Percentiles rank a stretch among this genome's conserved stretches.
Conservation (phyloP, 2,113 vertebrate genomes). For the Ariopsis seemanni region DNA sequence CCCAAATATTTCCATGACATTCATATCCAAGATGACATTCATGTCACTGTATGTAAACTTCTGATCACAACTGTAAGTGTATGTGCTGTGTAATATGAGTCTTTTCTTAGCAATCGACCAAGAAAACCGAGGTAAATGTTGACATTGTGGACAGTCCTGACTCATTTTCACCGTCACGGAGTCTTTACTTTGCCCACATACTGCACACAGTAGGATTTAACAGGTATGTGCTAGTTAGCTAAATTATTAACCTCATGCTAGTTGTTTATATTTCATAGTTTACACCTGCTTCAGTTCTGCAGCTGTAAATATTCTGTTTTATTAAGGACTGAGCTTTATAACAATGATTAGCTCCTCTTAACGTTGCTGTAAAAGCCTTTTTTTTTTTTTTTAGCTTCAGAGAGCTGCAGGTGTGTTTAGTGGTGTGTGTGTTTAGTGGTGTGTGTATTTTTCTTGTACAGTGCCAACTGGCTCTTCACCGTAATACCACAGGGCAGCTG, state of each 20-base stretch:
- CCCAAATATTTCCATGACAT: too few species aligned
- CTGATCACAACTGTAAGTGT: too few species aligned
- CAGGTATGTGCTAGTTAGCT: background rate
- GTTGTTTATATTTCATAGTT: background rate
- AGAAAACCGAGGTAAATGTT: background rate
- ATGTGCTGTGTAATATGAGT: too few species aligned
- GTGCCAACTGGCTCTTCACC: constrained; percentile 54
- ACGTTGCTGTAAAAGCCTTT: background rate
- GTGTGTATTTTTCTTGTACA: background rate
- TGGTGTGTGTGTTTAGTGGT: background rate
- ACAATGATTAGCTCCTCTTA: background rate
- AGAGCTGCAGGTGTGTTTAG: constrained; percentile 33
- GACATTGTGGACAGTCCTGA: background rate
- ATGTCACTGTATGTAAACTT: too few species aligned
- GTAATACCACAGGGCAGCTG: constrained; percentile 64
- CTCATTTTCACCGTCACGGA: background rate
- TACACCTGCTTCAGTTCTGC: background rate
- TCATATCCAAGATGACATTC: too few species aligned
- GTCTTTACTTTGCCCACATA: background rate
- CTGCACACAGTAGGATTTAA: background rate
- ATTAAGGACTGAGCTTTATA: background rate
- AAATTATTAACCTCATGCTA: background rate
- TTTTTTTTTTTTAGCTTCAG: background rate
- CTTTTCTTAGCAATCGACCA: background rate
- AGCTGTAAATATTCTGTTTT: background rate